Base-by-base conservation (phyloP, 2,888 invertebrate genomes). In the Xestia xanthographa region DNA sequence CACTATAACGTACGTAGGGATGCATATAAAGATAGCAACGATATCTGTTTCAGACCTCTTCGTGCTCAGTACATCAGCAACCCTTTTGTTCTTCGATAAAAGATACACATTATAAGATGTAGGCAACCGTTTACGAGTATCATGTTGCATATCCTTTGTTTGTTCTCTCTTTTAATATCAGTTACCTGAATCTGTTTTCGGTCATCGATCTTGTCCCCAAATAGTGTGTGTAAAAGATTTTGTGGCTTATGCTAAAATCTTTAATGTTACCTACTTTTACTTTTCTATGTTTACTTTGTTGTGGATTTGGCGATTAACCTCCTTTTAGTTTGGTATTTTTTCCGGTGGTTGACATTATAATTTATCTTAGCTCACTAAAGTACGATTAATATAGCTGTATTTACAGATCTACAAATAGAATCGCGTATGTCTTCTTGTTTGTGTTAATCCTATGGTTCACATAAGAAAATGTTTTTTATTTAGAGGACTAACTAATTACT, bases 51-150 rank as follows among this genome's bases (percentile, higher is more conserved):
- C 22, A 48, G 83, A 83, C 63, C 17, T 68, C 79, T 83, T 77
- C 75, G 77, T 86, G 68, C 70, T 83, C 38, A 8, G 41, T 41
- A 68, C 50, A 56, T 22, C 38, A 77, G 17, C 56, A 73, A 75
- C 53, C 45, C 71, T 68, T 79, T 83, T 86, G 83, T 83, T 86
- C 72, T 83, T 60, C 20, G 45, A 73, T 78, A 85, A 79, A 72
- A 83, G 50, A 77, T 65, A 66, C 48, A 50, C 34, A 72, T 63
- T 43, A 66, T 50, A 43, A 38, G 48, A 48, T 56, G 41, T 12
- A 34, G 50, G 56, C 22, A 22, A n/a, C n/a, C 14, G 56, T 56
- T 63, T 60, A 6, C 50, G 41, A 38, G 22, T 72, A 72, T 84
- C 53, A 29, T 29, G 11, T 79, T 66, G 58, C 60, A 66, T 50